A percentile compares a stretch with the other conserved stretches of the same genome.
Evolutionary conservation across 2,888 invertebrate genomes (phyloP).

Genomic region (Cremastinae sp.): DNA sequence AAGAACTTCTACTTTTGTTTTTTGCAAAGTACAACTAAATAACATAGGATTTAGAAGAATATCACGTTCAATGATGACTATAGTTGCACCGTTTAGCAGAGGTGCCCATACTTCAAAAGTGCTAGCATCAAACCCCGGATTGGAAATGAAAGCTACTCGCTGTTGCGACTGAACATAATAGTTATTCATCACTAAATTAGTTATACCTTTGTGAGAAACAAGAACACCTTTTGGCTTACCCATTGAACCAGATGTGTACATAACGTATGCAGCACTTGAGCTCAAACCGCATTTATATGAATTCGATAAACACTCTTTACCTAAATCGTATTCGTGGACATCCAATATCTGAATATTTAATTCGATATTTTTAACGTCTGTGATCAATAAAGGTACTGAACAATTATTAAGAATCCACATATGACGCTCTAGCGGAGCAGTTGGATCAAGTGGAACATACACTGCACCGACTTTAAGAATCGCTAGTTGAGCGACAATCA

Average conservation of each 20-base stretch:
- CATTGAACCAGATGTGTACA: constrained; percentile 21
- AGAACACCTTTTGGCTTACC: constrained; percentile 20
- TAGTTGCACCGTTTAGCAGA: constrained; percentile 12
- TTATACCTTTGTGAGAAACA: constrained; percentile 5
- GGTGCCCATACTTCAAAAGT: constrained; percentile 22
- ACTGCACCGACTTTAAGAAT: constrained; percentile 12
- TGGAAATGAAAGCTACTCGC: constrained; percentile 7
- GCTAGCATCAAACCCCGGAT: constrained; percentile 24
- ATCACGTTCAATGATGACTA: constrained; percentile 6
- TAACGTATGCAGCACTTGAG: neutral
- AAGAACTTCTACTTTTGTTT: neutral
- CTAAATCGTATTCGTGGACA: neutral
- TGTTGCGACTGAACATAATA: neutral
- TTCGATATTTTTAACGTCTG: neutral
- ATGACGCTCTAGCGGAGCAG: constrained; percentile 13
- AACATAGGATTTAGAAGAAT: neutral
- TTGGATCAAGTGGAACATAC: constrained; percentile 13
- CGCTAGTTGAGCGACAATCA: constrained; percentile 18
- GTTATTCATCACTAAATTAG: neutral
- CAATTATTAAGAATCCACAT: constrained; percentile 3
- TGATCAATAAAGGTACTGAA: constrained; percentile 10
- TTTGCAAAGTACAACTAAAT: neutral
- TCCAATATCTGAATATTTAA: constrained; percentile 3
- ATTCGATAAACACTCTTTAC: neutral
- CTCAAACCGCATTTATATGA: neutral